These are phyloP conservation scores for Tetraodon nigroviridis DNA, from an alignment of 2,113 vertebrate genomes.

Conservation along the genomic window DNA sequence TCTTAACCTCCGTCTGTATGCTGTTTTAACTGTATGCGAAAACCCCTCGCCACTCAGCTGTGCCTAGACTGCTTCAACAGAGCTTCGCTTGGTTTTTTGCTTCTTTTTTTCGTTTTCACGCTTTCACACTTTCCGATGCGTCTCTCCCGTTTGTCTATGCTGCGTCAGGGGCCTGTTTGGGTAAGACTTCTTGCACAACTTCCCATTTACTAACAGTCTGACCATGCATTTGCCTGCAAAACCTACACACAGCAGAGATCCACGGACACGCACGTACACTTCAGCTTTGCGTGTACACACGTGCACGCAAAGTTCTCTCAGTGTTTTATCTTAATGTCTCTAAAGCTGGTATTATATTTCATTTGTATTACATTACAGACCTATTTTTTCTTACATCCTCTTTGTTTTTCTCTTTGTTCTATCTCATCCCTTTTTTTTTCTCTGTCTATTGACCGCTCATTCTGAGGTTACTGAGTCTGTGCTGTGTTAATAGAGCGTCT, in stretches of 20 bases:
- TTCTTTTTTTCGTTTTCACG: slow-evolving; percentile 23
- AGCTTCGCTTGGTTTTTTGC: slow-evolving; percentile 27
- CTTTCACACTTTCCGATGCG: slow-evolving; percentile 62
- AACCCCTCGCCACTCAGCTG: slow-evolving; percentile 2
- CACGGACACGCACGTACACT: slow-evolving; percentile 1
- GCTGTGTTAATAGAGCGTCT: slow-evolving; percentile 29
- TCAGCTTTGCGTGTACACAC: too few species aligned
- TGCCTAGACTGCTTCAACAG: slow-evolving; percentile 10
- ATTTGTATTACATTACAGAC: neutral
- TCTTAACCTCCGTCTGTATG: slow-evolving; percentile 8
- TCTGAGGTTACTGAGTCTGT: slow-evolving; percentile 31
- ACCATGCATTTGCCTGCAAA: slow-evolving; percentile 30
- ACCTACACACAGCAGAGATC: slow-evolving; percentile 25
- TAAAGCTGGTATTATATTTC: too few species aligned
- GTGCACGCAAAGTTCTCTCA: slow-evolving; percentile 6
- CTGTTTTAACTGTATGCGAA: neutral
- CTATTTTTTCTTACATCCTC: neutral
- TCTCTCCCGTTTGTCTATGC: slow-evolving; percentile 73
- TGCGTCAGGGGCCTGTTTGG: slow-evolving; percentile 85
- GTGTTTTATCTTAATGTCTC: too few species aligned
- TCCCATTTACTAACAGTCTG: slow-evolving; percentile 24
- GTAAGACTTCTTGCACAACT: slow-evolving; percentile 74
- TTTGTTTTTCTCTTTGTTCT: slow-evolving; percentile 1
- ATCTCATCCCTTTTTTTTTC: neutral
- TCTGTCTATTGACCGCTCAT: slow-evolving; percentile 8